Evolutionary conservation across 1,140 invertebrate species (phyloP).

Genomic region (Odontomachus brunneus): DNA sequence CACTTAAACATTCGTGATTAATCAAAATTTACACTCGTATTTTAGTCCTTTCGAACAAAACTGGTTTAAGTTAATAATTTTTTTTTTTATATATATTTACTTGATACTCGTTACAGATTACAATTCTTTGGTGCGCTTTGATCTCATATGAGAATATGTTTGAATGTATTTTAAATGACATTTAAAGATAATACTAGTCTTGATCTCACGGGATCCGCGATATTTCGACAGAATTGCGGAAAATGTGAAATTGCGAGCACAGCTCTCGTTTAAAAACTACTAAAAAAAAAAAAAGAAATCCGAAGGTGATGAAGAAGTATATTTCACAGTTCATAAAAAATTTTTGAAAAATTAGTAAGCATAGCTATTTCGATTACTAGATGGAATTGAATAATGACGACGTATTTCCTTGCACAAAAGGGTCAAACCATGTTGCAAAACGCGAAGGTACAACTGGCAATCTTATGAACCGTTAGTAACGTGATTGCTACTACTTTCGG

Average conservation of each 20-base stretch:
- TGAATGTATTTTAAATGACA: not conserved
- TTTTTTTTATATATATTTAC: not conserved
- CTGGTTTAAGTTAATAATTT: constrained; percentile 3
- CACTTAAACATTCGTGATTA: not conserved
- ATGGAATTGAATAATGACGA: not conserved
- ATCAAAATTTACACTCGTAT: not conserved
- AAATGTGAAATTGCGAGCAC: not conserved
- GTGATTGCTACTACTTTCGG: not conserved
- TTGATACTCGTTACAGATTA: too few relatives aligned
- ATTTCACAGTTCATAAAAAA: not conserved
- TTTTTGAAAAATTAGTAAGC: constrained; percentile 11
- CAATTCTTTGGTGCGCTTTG: not conserved
- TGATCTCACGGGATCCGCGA: too few relatives aligned
- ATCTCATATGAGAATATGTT: constrained; percentile 1
- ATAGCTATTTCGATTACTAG: not conserved
- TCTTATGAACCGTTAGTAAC: not conserved
- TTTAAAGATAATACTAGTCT: not conserved
- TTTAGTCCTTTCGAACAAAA: not conserved
- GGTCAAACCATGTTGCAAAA: not conserved
- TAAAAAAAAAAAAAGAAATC: not conserved
- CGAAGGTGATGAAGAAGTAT: not conserved
- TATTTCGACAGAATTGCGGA: too few relatives aligned
- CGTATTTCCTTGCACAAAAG: not conserved
- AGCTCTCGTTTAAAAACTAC: not conserved
- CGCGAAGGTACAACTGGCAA: not conserved